phyloP scores from a whole-genome alignment of 2,113 vertebrate genomes.

The Tonatia bakeri region DNA sequence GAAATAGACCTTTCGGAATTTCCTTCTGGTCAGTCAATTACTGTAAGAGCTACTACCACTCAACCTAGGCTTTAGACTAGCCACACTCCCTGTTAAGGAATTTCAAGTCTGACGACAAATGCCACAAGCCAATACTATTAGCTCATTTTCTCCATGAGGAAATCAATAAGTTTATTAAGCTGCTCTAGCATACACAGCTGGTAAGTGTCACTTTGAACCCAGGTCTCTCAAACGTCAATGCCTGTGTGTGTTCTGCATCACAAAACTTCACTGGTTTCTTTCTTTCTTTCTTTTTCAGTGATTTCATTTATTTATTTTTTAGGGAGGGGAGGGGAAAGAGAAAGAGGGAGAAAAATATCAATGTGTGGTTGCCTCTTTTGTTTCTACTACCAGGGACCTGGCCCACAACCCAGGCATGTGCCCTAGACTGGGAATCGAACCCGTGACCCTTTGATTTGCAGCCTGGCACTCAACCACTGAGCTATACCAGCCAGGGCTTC shows the following conservation, averaged over 20 bases:
- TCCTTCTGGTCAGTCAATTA: background rate
- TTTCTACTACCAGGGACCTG: too few species aligned
- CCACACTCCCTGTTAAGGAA: background rate
- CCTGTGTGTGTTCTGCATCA: background rate
- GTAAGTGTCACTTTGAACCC: background rate
- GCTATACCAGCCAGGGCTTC: background rate
- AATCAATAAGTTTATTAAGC: background rate
- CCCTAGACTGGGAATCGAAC: too few species aligned
- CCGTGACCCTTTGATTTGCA: too few species aligned
- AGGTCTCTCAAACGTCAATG: background rate
- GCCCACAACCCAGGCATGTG: too few species aligned
- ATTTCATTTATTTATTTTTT: too few species aligned
- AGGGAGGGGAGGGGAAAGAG: too few species aligned
- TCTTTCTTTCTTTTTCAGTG: too few species aligned
- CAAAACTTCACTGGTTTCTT: background rate
- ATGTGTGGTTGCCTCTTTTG: too few species aligned
- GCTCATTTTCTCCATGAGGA: background rate
- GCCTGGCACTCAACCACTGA: too few species aligned
- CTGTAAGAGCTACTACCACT: background rate
- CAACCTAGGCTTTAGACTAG: background rate
- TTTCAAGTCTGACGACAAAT: background rate
- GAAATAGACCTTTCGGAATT: accelerated
- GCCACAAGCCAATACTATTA: accelerated
- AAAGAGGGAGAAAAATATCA: too few species aligned
- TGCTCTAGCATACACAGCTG: background rate